Evolutionary conservation across 2,113 vertebrate genomes (phyloP).

Genomic region (Oncorhynchus mykiss): DNA sequence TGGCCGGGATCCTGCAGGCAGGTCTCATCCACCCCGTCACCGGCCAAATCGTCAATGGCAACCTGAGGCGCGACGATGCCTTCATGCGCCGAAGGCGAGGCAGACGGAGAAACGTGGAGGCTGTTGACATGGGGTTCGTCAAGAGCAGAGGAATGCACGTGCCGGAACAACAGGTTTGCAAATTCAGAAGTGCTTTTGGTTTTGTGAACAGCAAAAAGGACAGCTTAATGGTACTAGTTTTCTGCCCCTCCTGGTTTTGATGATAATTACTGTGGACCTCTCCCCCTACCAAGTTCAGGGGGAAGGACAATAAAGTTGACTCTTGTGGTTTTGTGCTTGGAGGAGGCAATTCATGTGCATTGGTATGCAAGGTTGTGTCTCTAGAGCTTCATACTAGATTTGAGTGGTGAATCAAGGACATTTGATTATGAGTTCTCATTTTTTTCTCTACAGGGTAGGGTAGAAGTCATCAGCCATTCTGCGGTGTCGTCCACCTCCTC

Average conservation of each 20-base stretch:
- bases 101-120: slow-evolving; percentile 93
- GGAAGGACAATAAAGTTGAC: too few species aligned
- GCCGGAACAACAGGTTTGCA: slow-evolving; percentile 80
- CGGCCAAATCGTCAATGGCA: slow-evolving; percentile 94
- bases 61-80: slow-evolving; percentile 88
- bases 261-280: too few species aligned
- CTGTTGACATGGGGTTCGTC: slow-evolving; percentile 89
- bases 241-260: too few species aligned
- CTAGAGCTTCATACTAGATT: too few species aligned
- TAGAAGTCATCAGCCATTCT: slow-evolving; percentile 79
- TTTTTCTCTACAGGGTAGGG: slow-evolving; percentile 70
- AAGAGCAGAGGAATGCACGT: slow-evolving; percentile 85
- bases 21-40: slow-evolving; percentile 97
- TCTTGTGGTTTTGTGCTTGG: too few species aligned
- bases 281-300: too few species aligned
- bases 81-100: slow-evolving; percentile 87
- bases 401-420: too few species aligned
- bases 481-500: slow-evolving; percentile 67
- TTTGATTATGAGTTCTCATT: background rate
- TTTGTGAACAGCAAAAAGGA: background rate
- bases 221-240: background rate
- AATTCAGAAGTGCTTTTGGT: background rate
- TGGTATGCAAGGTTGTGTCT: too few species aligned
- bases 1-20: slow-evolving; percentile 95
- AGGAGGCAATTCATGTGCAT: too few species aligned